Evolutionary conservation across 2,113 vertebrate species (phyloP).

Genomic region (Synchiropus splendidus): DNA sequence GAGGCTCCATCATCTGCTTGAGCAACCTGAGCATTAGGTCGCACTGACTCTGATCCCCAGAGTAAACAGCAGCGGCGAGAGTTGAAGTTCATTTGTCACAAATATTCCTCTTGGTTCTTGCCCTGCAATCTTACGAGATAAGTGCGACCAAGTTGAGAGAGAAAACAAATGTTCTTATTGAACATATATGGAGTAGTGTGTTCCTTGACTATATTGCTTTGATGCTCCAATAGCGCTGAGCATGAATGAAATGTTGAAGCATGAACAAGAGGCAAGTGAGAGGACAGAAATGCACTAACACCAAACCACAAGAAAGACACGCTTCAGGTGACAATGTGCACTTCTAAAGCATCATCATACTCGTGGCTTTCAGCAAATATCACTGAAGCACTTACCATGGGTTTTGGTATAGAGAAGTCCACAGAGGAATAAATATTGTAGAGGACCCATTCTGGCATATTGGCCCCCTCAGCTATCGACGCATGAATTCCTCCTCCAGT

Average conservation of each 20-base stretch:
- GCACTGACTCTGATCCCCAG: background rate
- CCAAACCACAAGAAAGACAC: too few species aligned
- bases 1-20: constrained; percentile 16
- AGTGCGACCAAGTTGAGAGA: too few species aligned
- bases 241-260: too few species aligned
- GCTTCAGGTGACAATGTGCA: constrained; percentile 4
- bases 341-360: background rate
- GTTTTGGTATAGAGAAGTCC: constrained; percentile 57
- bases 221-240: too few species aligned
- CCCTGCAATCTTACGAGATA: too few species aligned
- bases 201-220: too few species aligned
- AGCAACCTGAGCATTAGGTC: constrained; percentile 13
- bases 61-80: constrained; percentile 2
- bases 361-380: background rate
- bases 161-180: too few species aligned
- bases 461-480: constrained; percentile 50
- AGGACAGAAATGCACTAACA: constrained; percentile 11
- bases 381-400: constrained; percentile 47
- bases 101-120: too few species aligned
- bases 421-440: constrained; percentile 63
- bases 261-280: too few species aligned
- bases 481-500: constrained; percentile 50
- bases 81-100: background rate
- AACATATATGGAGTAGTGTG: too few species aligned
- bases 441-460: constrained; percentile 68